Percentiles rank a stretch among this genome's conserved stretches.
These are phyloP conservation scores for Drosophila varians DNA, from an alignment of 1,140 invertebrate species.

Conservation along the genomic window DNA sequence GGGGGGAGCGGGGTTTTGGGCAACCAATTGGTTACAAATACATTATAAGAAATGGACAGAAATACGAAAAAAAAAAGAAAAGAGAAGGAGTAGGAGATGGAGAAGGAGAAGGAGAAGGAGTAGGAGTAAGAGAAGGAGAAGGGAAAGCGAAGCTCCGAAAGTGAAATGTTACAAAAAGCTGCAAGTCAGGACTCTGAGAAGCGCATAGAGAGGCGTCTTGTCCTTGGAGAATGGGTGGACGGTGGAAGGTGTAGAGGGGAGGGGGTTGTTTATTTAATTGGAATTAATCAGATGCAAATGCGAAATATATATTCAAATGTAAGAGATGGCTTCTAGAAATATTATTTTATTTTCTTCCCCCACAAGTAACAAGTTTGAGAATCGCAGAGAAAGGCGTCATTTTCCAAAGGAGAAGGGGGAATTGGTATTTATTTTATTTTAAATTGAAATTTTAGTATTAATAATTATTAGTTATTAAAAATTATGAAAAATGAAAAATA, in stretches of 20 bases:
- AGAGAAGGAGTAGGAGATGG: no score
- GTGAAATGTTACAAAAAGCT: constrained; percentile 28
- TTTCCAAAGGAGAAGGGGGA: no score
- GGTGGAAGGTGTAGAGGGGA: no score
- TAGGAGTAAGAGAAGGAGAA: no score
- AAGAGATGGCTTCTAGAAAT: no score
- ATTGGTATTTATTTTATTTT: no score
- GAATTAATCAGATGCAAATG: not conserved
- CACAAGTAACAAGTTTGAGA: not conserved
- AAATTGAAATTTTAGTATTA: no score
- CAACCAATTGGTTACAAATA: constrained; percentile 46
- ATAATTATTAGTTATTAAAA: no score
- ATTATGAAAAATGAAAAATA: no score
- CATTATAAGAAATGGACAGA: constrained; percentile 61
- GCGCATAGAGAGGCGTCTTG: not conserved
- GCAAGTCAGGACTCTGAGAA: constrained; percentile 9
- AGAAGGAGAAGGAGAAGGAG: no score
- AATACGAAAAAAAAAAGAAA: constrained; percentile 4
- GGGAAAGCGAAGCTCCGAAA: constrained; percentile 11
- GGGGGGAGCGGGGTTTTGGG: constrained; percentile 4
- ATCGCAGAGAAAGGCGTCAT: constrained; percentile 2
- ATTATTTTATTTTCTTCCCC: no score
- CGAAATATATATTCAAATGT: not conserved
- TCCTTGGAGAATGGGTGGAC: no score
- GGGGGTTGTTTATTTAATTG: not conserved